A percentile compares a stretch with the other conserved stretches of the same genome.
phyloP scores from a whole-genome alignment of 1,140 invertebrate species.

The Meloidogyne floridensis region DNA sequence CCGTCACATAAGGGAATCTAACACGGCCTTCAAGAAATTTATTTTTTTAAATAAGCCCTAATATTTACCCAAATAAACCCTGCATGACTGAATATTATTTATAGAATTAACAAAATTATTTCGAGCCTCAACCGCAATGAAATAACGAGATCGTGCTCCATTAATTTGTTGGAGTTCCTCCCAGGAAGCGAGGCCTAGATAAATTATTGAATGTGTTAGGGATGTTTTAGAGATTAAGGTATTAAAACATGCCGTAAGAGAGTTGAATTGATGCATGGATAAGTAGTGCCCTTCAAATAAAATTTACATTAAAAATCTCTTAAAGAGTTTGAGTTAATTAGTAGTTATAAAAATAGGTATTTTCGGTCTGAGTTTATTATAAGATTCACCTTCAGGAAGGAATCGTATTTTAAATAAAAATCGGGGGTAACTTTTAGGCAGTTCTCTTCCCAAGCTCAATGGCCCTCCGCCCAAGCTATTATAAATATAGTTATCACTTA shows the following conservation, averaged over 20 bases:
- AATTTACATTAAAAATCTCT: not conserved
- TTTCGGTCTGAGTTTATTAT: too few species aligned
- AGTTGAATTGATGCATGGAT: constrained; percentile 70
- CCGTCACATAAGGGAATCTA: constrained; percentile 72
- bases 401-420: too few species aligned
- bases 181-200: constrained; percentile 67
- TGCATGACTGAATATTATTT: constrained; percentile 71
- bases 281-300: constrained; percentile 67
- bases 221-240: not conserved
- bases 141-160: constrained; percentile 66
- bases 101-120: constrained; percentile 72
- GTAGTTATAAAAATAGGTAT: too few species aligned
- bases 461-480: too few species aligned
- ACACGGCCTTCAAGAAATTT: constrained; percentile 59
- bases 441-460: too few species aligned
- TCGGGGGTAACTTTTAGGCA: too few species aligned
- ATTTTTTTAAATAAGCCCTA: not conserved
- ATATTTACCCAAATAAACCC: constrained; percentile 69
- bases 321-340: not conserved
- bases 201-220: too few species aligned
- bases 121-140: constrained; percentile 70
- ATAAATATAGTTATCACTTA: too few species aligned
- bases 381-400: too few species aligned
- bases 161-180: constrained; percentile 66
- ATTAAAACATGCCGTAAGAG: constrained; percentile 58